A percentile compares a stretch with the other conserved stretches of the same genome.
phyloP scores from a whole-genome alignment of 2,888 invertebrate species.

The Ornithoptera priamus region DNA sequence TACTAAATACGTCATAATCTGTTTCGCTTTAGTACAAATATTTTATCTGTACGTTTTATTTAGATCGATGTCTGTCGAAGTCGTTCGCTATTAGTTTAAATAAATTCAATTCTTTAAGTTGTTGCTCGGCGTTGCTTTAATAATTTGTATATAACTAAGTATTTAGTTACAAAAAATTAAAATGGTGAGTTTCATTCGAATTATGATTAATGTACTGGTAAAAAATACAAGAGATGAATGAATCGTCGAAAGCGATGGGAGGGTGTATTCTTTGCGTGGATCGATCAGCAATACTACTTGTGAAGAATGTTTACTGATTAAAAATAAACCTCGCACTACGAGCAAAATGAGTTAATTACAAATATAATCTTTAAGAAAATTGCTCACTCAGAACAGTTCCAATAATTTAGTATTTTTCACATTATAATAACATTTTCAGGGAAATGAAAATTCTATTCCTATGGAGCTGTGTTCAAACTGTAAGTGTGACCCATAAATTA shows the following conservation, averaged over 20 bases:
- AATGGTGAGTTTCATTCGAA: constrained; percentile 32
- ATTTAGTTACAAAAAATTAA: constrained; percentile 26
- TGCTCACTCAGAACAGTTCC: too few species aligned
- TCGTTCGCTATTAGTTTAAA: constrained; percentile 26
- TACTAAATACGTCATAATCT: too few species aligned
- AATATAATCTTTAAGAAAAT: too few species aligned
- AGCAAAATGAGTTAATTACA: too few species aligned
- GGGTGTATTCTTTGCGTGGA: constrained; percentile 12
- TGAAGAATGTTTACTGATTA: too few species aligned
- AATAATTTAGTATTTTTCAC: constrained; percentile 4
- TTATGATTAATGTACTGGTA: background rate
- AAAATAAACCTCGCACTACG: too few species aligned
- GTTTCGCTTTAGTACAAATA: background rate
- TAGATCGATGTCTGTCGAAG: constrained; percentile 42
- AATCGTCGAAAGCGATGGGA: background rate
- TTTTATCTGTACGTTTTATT: constrained; percentile 37
- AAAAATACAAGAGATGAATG: constrained; percentile 5
- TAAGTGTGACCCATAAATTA: constrained; percentile 78
- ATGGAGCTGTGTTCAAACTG: constrained; percentile 98
- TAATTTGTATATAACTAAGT: constrained; percentile 11
- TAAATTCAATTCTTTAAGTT: constrained; percentile 18
- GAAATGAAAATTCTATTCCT: constrained; percentile 96
- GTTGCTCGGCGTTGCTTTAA: constrained; percentile 26
- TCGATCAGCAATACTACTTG: too few species aligned
- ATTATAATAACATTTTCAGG: constrained; percentile 79